Conservation (phyloP, 2,888 invertebrate genomes). For the Cordylochernes scorpioides region DNA sequence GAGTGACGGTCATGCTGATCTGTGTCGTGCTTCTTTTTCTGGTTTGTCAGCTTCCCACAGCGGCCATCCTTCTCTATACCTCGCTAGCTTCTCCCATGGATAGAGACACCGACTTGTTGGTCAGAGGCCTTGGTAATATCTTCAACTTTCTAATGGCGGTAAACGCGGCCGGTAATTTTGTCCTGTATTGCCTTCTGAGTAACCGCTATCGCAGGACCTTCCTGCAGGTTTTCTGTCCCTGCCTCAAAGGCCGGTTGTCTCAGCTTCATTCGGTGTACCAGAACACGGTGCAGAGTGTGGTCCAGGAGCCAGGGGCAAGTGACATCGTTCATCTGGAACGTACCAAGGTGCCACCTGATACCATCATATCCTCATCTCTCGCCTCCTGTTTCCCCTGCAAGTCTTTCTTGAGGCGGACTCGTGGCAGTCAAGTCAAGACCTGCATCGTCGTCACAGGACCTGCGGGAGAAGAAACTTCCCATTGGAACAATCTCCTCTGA, state of each 20-base stretch:
- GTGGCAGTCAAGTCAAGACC: no score
- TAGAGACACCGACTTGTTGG: conserved; percentile 21
- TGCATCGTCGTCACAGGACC: no score
- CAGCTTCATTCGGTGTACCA: conserved; percentile 7
- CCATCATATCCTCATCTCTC: no score
- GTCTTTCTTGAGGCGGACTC: no score
- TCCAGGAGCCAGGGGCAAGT: no score
- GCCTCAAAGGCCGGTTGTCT: conserved; percentile 3
- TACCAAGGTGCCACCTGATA: no score
- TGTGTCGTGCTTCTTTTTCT: conserved; percentile 46
- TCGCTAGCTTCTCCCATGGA: conserved; percentile 17
- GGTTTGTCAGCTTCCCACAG: conserved; percentile 42
- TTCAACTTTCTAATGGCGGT: conserved; percentile 40
- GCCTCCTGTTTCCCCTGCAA: no score
- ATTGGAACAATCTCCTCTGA: no score
- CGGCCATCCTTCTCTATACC: conserved; percentile 30
- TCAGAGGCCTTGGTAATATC: conserved; percentile 36
- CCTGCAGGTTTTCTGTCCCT: conserved; percentile 18
- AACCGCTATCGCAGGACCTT: conserved; percentile 40
- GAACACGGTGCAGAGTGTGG: conserved; percentile 8
- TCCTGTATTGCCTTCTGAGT: conserved; percentile 46
- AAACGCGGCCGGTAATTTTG: conserved; percentile 47
- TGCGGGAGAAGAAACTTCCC: no score
- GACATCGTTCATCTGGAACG: no score
- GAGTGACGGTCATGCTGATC: conserved; percentile 46